These are phyloP conservation scores for Thysanoteuthis rhombus DNA, from an alignment of 2,888 invertebrate genomes.

Conservation along the genomic window DNA sequence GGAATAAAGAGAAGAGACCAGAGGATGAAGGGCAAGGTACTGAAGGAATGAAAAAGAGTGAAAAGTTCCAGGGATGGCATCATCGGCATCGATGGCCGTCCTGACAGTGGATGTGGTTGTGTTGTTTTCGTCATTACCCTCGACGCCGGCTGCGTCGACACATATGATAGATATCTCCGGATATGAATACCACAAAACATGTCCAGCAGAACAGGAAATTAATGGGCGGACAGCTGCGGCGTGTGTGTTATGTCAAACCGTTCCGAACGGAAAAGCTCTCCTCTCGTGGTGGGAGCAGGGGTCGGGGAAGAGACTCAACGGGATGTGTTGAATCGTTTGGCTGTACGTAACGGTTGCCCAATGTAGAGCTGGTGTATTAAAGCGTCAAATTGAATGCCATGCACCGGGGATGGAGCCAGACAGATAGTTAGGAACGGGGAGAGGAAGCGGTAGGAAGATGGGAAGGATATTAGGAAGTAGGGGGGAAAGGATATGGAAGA, in stretches of 20 bases:
- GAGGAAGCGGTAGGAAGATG: background rate
- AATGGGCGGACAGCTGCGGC: background rate
- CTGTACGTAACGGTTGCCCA: background rate
- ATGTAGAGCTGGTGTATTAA: background rate
- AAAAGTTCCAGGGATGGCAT: too few relatives aligned
- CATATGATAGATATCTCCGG: conserved; percentile 12
- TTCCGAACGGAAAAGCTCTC: background rate
- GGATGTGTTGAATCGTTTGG: background rate
- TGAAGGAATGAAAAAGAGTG: background rate
- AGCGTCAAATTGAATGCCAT: conserved; percentile 12
- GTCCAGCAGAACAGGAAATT: conserved; percentile 12
- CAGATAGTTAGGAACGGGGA: background rate
- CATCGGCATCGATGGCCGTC: background rate
- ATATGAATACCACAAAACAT: background rate
- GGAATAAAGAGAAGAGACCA: background rate
- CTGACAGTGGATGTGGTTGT: background rate
- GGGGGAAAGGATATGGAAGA: background rate
- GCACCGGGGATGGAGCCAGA: background rate
- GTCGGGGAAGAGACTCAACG: background rate
- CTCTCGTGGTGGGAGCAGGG: too few relatives aligned
- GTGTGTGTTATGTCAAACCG: background rate
- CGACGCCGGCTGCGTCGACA: background rate
- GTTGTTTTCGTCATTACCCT: background rate
- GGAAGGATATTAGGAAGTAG: too few relatives aligned
- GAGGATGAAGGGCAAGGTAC: background rate